These are phyloP conservation scores for Koerneria pararmatus DNA, from an alignment of 2,888 invertebrate species.

Conservation along the genomic window DNA sequence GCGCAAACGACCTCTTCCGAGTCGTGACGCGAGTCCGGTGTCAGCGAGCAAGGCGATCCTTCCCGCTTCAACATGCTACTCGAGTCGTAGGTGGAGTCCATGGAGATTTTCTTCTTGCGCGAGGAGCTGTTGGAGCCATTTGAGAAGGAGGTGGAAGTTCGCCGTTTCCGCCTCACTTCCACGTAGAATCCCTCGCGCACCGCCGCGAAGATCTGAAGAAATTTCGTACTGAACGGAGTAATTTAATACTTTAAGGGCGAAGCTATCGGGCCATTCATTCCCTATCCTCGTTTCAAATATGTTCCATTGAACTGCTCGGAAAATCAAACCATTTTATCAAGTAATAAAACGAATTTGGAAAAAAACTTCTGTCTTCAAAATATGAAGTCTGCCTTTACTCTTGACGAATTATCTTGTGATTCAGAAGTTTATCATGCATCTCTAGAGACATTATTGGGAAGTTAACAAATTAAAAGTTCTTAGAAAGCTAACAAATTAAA, in stretches of 20 bases:
- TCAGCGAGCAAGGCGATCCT: slow-evolving; percentile 16
- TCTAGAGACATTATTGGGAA: no score
- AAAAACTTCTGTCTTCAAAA: no score
- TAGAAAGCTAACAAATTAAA: no score
- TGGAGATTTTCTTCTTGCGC: slow-evolving; percentile 24
- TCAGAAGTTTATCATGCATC: no score
- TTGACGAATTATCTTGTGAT: no score
- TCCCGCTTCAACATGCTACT: no score
- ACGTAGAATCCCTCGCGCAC: slow-evolving; percentile 46
- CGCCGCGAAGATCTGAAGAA: slow-evolving; percentile 42
- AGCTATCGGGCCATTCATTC: background rate
- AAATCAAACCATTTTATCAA: background rate
- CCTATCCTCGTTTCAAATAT: background rate
- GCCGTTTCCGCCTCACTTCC: slow-evolving; percentile 37
- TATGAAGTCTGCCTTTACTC: no score
- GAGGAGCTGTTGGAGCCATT: slow-evolving; percentile 27
- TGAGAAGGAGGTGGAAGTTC: slow-evolving; percentile 39
- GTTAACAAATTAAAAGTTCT: no score
- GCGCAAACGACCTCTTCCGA: slow-evolving; percentile 10
- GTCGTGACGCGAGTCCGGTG: slow-evolving; percentile 15
- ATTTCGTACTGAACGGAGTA: background rate
- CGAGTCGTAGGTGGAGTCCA: background rate
- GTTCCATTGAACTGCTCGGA: background rate
- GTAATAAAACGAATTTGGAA: no score
- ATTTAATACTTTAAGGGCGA: background rate